A percentile compares a stretch with the other conserved stretches of the same genome.
Evolutionary conservation across 2,888 invertebrate species (phyloP).

Genomic region (Chaetogeoica ovagalla): DNA sequence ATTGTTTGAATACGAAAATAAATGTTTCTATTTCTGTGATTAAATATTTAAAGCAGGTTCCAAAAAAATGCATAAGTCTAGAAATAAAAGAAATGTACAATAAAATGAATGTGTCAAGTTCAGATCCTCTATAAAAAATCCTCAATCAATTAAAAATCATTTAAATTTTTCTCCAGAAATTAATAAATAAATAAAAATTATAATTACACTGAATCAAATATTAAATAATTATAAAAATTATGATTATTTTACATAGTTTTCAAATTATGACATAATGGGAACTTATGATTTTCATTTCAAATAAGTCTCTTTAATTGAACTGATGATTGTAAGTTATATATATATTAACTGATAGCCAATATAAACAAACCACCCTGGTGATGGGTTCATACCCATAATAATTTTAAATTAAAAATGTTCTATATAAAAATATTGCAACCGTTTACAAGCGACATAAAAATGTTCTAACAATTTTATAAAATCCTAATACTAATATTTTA

Average conservation of each 20-base stretch:
- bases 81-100: background rate
- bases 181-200: conserved; percentile 2
- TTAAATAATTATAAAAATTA: background rate
- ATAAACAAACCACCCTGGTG: conserved; percentile 31
- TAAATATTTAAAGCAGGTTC: conserved; percentile 11
- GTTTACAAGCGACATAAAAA: conserved; percentile 19
- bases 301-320: conserved; percentile 17
- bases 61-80: conserved; percentile 4
- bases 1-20: conserved; percentile 7
- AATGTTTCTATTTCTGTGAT: conserved; percentile 10
- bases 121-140: conserved; percentile 25
- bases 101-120: conserved; percentile 11
- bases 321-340: conserved; percentile 7
- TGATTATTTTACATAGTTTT: background rate
- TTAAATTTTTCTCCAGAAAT: background rate
- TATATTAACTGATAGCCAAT: conserved; percentile 10
- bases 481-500: conserved; percentile 26
- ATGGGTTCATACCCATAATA: conserved; percentile 17
- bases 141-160: conserved; percentile 4
- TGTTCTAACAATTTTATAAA: conserved; percentile 24
- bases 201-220: conserved; percentile 3
- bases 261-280: conserved; percentile 4
- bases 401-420: conserved; percentile 2
- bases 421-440: conserved; percentile 37
- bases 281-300: conserved; percentile 12